Conservation (phyloP, 1,140 invertebrate genomes). For the Drosophila quadrilineata region DNA sequence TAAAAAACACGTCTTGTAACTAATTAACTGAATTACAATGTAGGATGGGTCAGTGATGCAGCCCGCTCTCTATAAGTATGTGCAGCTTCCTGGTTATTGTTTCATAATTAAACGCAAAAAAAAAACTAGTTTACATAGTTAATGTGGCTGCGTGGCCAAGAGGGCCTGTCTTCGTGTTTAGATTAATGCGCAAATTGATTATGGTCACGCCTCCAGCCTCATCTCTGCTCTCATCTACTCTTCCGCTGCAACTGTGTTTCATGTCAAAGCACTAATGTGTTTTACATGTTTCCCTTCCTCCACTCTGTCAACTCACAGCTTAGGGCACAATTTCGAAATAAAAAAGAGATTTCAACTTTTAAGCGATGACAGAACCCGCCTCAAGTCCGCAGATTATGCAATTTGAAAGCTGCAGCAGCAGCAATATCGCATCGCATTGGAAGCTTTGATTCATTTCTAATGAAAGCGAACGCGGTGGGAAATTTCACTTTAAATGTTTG, state of each 20-base stretch:
- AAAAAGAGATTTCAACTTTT: constrained; percentile 14
- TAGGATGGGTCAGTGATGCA: not conserved
- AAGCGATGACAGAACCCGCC: constrained; percentile 63
- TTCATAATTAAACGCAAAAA: constrained; percentile 59
- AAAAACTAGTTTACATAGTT: constrained; percentile 66
- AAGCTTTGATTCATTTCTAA: constrained; percentile 66
- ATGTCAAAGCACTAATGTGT: constrained; percentile 50
- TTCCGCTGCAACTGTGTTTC: not conserved
- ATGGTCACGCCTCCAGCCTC: constrained; percentile 32
- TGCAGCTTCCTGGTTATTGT: constrained; percentile 68
- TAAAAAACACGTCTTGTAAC: constrained; percentile 33
- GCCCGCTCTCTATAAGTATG: constrained; percentile 3
- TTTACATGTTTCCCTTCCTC: constrained; percentile 54
- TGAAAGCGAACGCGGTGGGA: constrained; percentile 68
- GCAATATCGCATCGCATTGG: constrained; percentile 32
- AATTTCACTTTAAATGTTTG: constrained; percentile 64
- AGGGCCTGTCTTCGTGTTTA: constrained; percentile 36
- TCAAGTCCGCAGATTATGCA: constrained; percentile 46
- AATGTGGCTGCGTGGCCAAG: constrained; percentile 12
- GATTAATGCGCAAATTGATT: constrained; percentile 46
- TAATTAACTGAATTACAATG: constrained; percentile 25
- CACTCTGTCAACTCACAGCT: constrained; percentile 27
- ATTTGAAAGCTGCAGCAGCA: constrained; percentile 26
- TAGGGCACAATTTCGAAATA: not conserved
- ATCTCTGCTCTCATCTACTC: no score